Evolutionary conservation across 2,797 vertebrate genomes (phyloP), one percentile per base, ranked within the genome.

Genomic region (Pygocentrus nattereri): DNA sequence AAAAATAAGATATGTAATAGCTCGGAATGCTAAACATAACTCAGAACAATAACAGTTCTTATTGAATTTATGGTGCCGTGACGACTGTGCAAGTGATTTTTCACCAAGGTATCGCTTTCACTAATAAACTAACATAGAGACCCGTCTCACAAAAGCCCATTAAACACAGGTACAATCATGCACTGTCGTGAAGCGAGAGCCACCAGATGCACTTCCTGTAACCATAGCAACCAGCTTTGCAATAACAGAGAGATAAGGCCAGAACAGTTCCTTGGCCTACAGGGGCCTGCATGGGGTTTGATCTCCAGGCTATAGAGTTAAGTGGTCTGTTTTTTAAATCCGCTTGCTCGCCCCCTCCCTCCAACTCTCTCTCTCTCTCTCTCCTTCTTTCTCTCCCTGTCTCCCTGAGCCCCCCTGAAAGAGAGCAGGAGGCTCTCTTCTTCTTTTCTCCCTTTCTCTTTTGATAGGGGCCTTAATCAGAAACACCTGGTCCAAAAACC

Each of bases 401-500:
- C 41, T 50, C 44, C 16, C 11, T 41, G 31, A 8, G 74, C 59
- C 75, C 76, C 54, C 16, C 69, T 7, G n/a, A n/a, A n/a, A n/a
- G n/a, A n/a, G n/a, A n/a, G n/a, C n/a, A n/a, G n/a, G n/a, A n/a
- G n/a, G 27, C 72, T 41, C 38, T 30, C 41, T 41, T 41, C 47
- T 64, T 56, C 41, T 69, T 62, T 77, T 73, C 54, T 56, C 25
- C 64, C 38, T 65, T n/a, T 44, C 79, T 85, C 89, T 80, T 89
- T 90, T 92, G 92, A 92, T 93, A 90, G 85, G 87, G 83, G 78
- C 56, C 76, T 82, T 92, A 94, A 93, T 89, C 88, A 65, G 84
- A 93, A 92, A 92, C 94, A 94, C 92, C 92, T 94, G 93, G 93
- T 71, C 85, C 89, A 90, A 90, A 91, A 56, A 89, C 56, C 75